These are phyloP conservation scores for Drosophila ironensis DNA, from an alignment of 1,140 invertebrate species.

Conservation along the genomic window DNA sequence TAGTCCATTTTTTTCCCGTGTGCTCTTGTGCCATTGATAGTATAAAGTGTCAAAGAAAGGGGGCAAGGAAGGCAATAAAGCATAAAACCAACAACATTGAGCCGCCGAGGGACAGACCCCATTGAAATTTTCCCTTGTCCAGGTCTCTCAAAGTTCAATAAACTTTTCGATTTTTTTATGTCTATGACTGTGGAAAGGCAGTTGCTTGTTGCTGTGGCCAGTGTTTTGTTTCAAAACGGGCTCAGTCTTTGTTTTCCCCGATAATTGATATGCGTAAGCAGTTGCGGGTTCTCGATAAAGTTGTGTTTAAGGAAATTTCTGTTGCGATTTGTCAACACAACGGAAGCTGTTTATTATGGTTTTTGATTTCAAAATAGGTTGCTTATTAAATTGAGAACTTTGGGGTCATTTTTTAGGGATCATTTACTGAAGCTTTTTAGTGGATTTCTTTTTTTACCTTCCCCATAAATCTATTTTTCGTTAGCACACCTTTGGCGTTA, in stretches of 20 bases:
- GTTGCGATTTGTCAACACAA: neutral
- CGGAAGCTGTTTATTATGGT: no score
- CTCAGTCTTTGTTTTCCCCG: constrained; percentile 9
- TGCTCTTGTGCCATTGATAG: neutral
- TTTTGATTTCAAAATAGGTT: no score
- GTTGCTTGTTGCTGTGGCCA: constrained; percentile 7
- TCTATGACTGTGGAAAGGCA: constrained; percentile 30
- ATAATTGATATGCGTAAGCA: neutral
- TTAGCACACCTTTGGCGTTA: neutral
- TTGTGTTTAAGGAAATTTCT: no score
- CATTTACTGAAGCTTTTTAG: neutral
- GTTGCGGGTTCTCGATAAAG: neutral
- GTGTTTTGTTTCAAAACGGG: constrained; percentile 23
- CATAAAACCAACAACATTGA: constrained; percentile 23
- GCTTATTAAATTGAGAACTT: no score
- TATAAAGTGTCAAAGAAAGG: neutral
- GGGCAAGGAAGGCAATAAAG: constrained; percentile 20
- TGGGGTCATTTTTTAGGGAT: neutral
- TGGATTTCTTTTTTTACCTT: neutral
- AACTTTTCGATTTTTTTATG: constrained; percentile 43
- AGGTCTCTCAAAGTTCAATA: constrained; percentile 25
- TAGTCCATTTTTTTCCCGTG: neutral
- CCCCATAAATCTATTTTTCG: neutral
- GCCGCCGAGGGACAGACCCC: constrained; percentile 17
- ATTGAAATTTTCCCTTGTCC: constrained; percentile 8